Conservation (phyloP, 1,140 invertebrate genomes). For the Acyrthosiphon pisum region DNA sequence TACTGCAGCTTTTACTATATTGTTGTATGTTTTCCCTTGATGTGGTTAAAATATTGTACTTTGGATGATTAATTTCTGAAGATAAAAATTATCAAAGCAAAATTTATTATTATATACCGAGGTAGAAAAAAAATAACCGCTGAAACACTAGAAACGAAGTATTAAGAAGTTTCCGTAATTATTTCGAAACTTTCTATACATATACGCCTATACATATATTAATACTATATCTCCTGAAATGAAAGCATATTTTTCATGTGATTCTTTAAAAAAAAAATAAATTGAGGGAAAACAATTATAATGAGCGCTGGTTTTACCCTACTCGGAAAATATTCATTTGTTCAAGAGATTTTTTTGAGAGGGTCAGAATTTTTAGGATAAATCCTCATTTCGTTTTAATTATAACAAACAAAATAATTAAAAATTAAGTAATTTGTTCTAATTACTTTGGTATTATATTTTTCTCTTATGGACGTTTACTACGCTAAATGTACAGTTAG, state of each 20-base stretch:
- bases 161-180: conserved; percentile 1
- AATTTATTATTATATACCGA: background rate
- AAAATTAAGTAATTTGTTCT: background rate
- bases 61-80: background rate
- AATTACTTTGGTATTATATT: background rate
- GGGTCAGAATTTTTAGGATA: background rate
- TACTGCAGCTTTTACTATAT: background rate
- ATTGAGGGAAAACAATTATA: background rate
- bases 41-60: conserved; percentile 35
- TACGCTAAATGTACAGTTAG: background rate
- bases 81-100: conserved; percentile 6
- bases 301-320: background rate
- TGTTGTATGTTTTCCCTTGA: background rate
- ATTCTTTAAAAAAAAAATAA: background rate
- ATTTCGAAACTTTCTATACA: background rate
- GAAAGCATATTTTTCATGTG: background rate
- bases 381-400: background rate
- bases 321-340: background rate
- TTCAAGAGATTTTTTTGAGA: background rate
- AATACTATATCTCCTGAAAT: background rate
- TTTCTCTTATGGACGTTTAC: background rate
- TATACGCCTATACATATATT: too few relatives aligned
- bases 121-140: background rate
- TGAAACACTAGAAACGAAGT: background rate
- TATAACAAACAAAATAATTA: background rate